Conservation (phyloP, 2,888 invertebrate genomes). For the Coecobrya sp. region DNA sequence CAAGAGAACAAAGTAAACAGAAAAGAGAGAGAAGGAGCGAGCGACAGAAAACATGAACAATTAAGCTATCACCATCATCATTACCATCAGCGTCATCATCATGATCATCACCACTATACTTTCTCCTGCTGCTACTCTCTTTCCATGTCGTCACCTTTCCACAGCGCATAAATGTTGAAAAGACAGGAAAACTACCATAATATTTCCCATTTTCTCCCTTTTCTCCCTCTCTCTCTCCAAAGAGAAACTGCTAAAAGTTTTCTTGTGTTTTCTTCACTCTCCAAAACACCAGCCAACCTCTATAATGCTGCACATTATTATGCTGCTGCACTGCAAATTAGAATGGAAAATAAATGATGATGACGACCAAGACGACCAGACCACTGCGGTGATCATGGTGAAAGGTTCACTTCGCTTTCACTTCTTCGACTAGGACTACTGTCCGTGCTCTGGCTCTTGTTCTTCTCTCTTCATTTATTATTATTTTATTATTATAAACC, state of each 20-base stretch:
- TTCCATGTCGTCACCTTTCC: not conserved
- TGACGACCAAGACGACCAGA: not conserved
- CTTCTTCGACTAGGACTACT: too few species aligned
- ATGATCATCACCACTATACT: not conserved
- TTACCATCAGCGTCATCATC: constrained; percentile 1
- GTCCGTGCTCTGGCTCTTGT: not conserved
- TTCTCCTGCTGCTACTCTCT: not conserved
- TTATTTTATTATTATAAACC: not conserved
- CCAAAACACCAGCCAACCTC: not conserved
- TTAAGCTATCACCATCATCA: constrained; percentile 3
- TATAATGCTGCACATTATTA: not conserved
- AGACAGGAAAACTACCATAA: not conserved
- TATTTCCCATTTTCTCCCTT: not conserved
- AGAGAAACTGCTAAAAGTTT: not conserved
- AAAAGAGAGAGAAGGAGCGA: not conserved
- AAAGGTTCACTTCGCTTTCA: not conserved
- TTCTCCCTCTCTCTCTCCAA: not conserved
- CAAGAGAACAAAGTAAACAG: constrained; percentile 8
- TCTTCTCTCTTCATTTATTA: not conserved
- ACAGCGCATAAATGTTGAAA: not conserved
- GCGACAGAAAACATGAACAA: constrained; percentile 18
- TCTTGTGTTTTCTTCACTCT: constrained; percentile 21
- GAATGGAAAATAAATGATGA: not conserved
- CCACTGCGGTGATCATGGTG: not conserved
- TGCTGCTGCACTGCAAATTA: not conserved